Base-by-base conservation (phyloP, 92 coral and sea anemone species). In the Umimayanthus kanabou region DNA sequence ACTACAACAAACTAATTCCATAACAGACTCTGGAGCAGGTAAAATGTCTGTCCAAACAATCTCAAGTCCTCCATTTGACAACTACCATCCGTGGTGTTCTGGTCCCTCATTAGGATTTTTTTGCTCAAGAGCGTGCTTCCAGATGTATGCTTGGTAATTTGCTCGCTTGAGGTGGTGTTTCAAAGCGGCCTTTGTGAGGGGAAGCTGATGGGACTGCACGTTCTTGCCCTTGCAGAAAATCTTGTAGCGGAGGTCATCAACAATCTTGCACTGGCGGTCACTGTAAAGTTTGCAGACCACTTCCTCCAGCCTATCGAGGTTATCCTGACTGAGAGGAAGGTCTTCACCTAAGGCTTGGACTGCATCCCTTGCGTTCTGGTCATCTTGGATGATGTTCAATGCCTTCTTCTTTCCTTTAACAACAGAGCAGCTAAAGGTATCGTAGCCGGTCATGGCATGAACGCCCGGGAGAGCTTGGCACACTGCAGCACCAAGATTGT, bases 151-250 rank as follows among this genome's bases (percentile, higher is more conserved):
- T 42, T 92, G 93, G 85, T 86, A 90, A 81, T 92, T 92, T 66
- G 89, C 95, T 43, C 93, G 90, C 84, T 76, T 90, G 53, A 92
- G 57, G 75, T 89, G 94, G 58, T 89, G 73, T 61, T 73, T 77
- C 73, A 92, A 74, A 75, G 89, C 87, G 39, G 89, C 89, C 49
- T 79, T 76, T 82, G 92, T 87, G 58, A 91, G 93, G 25, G 95
- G 76, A 30, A 92, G 92, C 83, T 85, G 92, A 13, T 87, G 92
- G 65, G 94, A 89, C 92, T 91, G 94, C 61, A 88, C 77, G 81
- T 67, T 89, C 69, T 89, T 76, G 87, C 87, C 81, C 69, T 89
- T 84, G 86, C 92, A 92, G 65, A 92, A 89, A 43, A 87, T 77
- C 61, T 43, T 87, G 89, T 58, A 90, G 42, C 91, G 61, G 9